Evolutionary conservation across 2,797 vertebrate genomes (phyloP).

Genomic region (Intellagama lesueurii): DNA sequence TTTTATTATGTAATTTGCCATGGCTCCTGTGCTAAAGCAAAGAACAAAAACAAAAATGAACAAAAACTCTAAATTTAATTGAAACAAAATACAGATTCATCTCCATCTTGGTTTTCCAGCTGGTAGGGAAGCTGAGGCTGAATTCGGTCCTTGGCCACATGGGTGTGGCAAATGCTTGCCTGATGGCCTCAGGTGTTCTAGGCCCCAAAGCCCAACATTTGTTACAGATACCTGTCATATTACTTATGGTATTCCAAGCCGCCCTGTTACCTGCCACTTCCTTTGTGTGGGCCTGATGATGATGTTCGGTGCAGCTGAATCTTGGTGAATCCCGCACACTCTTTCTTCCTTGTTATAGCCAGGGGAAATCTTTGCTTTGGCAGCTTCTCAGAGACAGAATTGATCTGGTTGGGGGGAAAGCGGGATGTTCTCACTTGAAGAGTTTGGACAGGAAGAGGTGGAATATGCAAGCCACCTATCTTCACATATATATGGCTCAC

Average conservation of each 20-base stretch:
- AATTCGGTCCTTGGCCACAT: too few species aligned
- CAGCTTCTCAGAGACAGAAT: background rate
- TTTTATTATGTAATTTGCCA: too few species aligned
- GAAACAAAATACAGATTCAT: too few species aligned
- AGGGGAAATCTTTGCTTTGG: background rate
- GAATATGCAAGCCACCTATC: background rate
- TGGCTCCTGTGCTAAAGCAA: too few species aligned
- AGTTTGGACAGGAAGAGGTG: background rate
- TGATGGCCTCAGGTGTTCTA: too few species aligned
- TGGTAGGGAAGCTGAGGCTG: too few species aligned
- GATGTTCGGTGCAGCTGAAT: background rate
- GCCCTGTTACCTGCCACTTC: background rate
- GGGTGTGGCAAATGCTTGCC: too few species aligned
- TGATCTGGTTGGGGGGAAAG: background rate
- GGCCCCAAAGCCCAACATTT: background rate
- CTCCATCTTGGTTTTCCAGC: too few species aligned
- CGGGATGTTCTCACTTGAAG: background rate
- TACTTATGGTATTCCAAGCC: background rate
- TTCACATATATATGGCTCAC: background rate
- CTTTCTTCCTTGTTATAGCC: background rate
- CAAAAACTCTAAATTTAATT: too few species aligned
- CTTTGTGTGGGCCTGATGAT: background rate
- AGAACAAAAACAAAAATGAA: too few species aligned
- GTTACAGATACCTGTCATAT: background rate
- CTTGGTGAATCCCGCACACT: background rate